phyloP scores from a whole-genome alignment of 2,113 vertebrate genomes.

The Okapia johnstoni region DNA sequence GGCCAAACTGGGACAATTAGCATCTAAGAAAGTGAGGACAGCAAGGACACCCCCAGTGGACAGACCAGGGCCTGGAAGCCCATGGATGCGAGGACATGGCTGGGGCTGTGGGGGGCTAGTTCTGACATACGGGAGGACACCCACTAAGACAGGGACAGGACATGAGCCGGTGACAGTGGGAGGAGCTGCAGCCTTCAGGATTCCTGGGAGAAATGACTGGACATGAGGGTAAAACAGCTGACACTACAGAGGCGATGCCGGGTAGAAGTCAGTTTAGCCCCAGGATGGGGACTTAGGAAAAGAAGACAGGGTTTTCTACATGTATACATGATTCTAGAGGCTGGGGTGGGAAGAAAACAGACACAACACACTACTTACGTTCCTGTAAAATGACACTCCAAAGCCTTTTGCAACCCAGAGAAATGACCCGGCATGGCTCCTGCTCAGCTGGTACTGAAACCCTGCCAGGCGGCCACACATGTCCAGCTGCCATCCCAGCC shows the following conservation, averaged over 20 bases:
- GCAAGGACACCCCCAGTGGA: not conserved
- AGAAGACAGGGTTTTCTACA: not conserved
- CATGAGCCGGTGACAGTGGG: not conserved
- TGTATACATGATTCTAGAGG: no score
- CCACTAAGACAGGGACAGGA: no score
- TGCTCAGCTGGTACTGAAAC: not conserved
- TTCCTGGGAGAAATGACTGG: not conserved
- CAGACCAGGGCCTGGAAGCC: not conserved
- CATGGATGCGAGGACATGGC: not conserved
- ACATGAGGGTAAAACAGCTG: not conserved
- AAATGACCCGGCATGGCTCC: not conserved
- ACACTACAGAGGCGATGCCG: not conserved
- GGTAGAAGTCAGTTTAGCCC: not conserved
- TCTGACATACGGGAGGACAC: not conserved
- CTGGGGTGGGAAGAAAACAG: not conserved
- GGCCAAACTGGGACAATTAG: not conserved
- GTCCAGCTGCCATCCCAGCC: not conserved
- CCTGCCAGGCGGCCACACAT: not conserved
- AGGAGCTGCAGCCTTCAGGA: no score
- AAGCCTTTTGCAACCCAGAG: accelerated
- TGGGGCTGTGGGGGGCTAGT: not conserved
- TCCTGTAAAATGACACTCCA: not conserved
- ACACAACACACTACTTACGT: not conserved
- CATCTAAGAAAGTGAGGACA: not conserved
- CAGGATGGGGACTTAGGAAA: not conserved